These are phyloP conservation scores for Bubalus kerabau DNA, from an alignment of 2,113 vertebrate genomes.

Conservation along the genomic window DNA sequence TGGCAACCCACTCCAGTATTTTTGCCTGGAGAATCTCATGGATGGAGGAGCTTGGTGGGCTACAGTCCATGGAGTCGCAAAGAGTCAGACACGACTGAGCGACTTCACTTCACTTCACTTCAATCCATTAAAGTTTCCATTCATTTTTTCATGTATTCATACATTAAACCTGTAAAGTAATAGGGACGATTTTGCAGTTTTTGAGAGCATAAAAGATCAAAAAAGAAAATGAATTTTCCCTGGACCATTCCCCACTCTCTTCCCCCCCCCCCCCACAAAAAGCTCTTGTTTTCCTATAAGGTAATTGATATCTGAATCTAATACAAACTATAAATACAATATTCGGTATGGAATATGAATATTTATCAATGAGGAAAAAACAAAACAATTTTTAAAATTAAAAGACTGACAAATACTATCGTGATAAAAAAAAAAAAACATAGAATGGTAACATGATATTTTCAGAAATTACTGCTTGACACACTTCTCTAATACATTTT, in stretches of 20 bases:
- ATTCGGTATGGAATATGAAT: neutral
- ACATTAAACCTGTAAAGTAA: neutral
- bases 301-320: neutral
- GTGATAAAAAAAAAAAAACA: neutral
- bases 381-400: neutral
- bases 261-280: neutral
- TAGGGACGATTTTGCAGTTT: neutral
- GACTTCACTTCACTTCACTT: neutral
- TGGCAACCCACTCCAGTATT: too few relatives aligned
- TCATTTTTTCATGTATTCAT: neutral
- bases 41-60: too few relatives aligned
- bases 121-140: neutral
- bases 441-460: neutral
- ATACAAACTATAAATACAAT: neutral
- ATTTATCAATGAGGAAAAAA: neutral
- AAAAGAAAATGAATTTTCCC: neutral
- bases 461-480: neutral
- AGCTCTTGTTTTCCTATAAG: neutral
- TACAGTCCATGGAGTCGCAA: too few relatives aligned
- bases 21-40: too few relatives aligned
- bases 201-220: neutral
- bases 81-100: too few relatives aligned
- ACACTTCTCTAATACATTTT: neutral
- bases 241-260: neutral
- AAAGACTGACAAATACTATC: neutral